Evolutionary conservation across 2,888 invertebrate genomes (phyloP).

Genomic region (Brenthis daphne): DNA sequence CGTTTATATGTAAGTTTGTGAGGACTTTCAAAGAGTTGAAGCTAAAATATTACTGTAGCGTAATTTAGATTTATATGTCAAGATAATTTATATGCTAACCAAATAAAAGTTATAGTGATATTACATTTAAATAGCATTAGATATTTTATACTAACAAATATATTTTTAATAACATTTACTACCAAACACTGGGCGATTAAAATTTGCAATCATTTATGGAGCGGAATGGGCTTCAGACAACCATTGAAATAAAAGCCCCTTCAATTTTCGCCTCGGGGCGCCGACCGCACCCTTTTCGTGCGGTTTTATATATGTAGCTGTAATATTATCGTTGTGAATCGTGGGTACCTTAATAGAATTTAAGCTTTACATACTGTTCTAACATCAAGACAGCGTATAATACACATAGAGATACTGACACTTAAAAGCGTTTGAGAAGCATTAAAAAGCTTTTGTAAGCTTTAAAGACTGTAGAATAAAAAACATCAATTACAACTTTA

Average conservation of each 20-base stretch:
- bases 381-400: conserved; percentile 2
- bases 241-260: conserved; percentile 36
- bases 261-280: conserved; percentile 20
- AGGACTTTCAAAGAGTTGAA: neutral
- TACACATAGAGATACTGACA: conserved; percentile 18
- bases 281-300: conserved; percentile 29
- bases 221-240: conserved; percentile 31
- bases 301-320: conserved; percentile 26
- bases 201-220: conserved; percentile 35
- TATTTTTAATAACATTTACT: conserved; percentile 1
- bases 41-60: too few species aligned
- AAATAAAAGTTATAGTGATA: neutral
- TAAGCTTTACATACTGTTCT: conserved; percentile 8
- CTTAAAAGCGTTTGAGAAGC: conserved; percentile 20
- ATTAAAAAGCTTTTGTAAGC: conserved; percentile 22
- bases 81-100: too few species aligned
- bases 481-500: neutral
- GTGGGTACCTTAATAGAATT: conserved; percentile 9
- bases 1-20: neutral
- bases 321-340: conserved; percentile 13
- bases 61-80: too few species aligned
- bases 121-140: too few species aligned
- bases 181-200: conserved; percentile 30
- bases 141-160: too few species aligned
- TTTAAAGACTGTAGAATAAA: conserved; percentile 5